Percentiles rank a stretch among this genome's conserved stretches.
Conservation (phyloP, 2,113 vertebrate genomes). For the Damaliscus lunatus region DNA sequence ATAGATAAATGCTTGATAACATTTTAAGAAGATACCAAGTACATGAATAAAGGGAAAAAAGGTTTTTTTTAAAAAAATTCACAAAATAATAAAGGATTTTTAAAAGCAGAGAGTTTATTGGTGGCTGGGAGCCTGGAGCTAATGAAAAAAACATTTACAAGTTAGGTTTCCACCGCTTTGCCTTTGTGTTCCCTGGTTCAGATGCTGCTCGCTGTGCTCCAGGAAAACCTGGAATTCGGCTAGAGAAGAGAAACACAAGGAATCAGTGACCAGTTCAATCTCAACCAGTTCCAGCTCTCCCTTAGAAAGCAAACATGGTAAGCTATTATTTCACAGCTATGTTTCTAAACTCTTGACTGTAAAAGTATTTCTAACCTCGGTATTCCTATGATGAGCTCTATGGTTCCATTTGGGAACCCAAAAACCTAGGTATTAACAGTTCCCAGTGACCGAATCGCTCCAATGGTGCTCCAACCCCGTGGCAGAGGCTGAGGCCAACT, state of each 20-base stretch:
- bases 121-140: conserved; percentile 51
- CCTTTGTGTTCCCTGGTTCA: conserved; percentile 37
- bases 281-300: not conserved
- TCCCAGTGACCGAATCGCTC: not conserved
- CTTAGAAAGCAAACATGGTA: not conserved
- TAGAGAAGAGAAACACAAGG: not conserved
- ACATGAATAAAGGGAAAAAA: not conserved
- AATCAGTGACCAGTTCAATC: not conserved
- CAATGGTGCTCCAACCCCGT: fast-evolving
- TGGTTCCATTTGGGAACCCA: not conserved
- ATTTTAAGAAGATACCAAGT: conserved; percentile 32
- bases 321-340: not conserved
- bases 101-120: conserved; percentile 43
- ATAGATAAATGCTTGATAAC: conserved; percentile 46
- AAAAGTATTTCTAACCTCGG: not conserved
- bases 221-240: not conserved
- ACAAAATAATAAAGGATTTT: conserved; percentile 30
- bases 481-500: not conserved
- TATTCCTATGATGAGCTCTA: not conserved
- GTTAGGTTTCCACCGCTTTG: not conserved
- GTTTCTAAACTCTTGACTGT: not conserved
- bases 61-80: not conserved
- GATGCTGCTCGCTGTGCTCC: not conserved
- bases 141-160: conserved; percentile 40
- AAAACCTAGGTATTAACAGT: not conserved